A percentile compares a stretch with the other conserved stretches of the same genome.
Evolutionary conservation across 2,888 invertebrate species (phyloP).

Genomic region (Amphimallon solstitiale): DNA sequence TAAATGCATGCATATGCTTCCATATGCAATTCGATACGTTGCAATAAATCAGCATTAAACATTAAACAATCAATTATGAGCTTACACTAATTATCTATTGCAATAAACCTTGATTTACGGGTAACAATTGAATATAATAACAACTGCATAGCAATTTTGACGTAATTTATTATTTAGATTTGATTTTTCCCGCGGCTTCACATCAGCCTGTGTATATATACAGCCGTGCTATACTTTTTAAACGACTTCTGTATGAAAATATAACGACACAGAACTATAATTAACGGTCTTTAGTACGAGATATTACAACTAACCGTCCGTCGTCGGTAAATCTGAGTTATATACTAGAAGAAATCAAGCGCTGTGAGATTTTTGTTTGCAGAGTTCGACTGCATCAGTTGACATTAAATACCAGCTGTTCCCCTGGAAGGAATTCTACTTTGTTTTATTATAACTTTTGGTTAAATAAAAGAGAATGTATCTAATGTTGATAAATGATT

Average conservation of each 20-base stretch:
- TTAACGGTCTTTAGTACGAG: background rate
- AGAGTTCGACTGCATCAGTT: too few relatives aligned
- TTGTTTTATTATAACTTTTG: too few relatives aligned
- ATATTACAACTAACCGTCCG: too few relatives aligned
- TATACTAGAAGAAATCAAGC: too few relatives aligned
- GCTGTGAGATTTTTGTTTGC: too few relatives aligned
- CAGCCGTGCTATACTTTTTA: background rate
- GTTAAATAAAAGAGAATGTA: too few relatives aligned
- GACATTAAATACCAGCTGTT: too few relatives aligned
- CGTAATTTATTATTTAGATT: constrained; percentile 54
- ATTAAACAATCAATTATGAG: constrained; percentile 56
- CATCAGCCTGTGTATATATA: constrained; percentile 49
- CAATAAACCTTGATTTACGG: constrained; percentile 58
- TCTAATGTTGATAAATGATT: too few relatives aligned
- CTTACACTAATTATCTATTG: constrained; percentile 58
- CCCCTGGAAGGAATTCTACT: too few relatives aligned
- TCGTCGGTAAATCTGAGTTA: too few relatives aligned
- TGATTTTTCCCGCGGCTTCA: constrained; percentile 47
- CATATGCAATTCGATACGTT: background rate
- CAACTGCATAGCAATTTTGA: constrained; percentile 49
- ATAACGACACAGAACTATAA: background rate
- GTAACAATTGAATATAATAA: constrained; percentile 55
- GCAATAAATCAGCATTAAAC: constrained; percentile 58
- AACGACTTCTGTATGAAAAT: background rate
- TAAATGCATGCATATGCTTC: too few relatives aligned